These are phyloP conservation scores for Pseudorasbora parva DNA, from an alignment of 2,113 vertebrate species.

Conservation along the genomic window DNA sequence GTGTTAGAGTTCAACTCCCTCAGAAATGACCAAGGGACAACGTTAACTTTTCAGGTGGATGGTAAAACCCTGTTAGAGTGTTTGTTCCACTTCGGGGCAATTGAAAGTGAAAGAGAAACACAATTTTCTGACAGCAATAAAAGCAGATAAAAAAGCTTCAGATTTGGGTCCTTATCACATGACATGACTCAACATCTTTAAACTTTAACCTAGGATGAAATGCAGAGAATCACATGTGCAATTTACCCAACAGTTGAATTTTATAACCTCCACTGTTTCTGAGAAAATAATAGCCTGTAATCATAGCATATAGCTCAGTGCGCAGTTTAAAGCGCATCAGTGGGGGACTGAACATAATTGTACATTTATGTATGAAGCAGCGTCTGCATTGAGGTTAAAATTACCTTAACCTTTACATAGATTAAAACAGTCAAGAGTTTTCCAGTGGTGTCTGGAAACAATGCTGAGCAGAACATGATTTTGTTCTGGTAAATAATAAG, in stretches of 20 bases:
- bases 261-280: neutral
- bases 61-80: constrained; percentile 57
- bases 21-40: constrained; percentile 67
- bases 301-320: constrained; percentile 15
- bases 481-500: neutral
- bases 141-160: neutral
- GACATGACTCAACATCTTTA: neutral
- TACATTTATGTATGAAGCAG: neutral
- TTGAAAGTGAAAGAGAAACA: constrained; percentile 37
- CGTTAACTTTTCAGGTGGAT: constrained; percentile 58
- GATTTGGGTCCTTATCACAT: neutral
- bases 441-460: constrained; percentile 8
- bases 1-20: constrained; percentile 62
- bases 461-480: neutral
- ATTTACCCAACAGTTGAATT: constrained; percentile 6
- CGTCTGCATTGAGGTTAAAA: neutral
- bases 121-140: constrained; percentile 28
- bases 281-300: constrained; percentile 1
- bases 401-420: neutral
- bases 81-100: constrained; percentile 55
- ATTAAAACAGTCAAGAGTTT: constrained; percentile 15
- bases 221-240: neutral
- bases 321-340: constrained; percentile 7
- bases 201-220: constrained; percentile 25
- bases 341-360: constrained; percentile 10